Base-by-base conservation (phyloP, 2,113 vertebrate genomes). In the Hydrochoerus hydrochaeris region DNA sequence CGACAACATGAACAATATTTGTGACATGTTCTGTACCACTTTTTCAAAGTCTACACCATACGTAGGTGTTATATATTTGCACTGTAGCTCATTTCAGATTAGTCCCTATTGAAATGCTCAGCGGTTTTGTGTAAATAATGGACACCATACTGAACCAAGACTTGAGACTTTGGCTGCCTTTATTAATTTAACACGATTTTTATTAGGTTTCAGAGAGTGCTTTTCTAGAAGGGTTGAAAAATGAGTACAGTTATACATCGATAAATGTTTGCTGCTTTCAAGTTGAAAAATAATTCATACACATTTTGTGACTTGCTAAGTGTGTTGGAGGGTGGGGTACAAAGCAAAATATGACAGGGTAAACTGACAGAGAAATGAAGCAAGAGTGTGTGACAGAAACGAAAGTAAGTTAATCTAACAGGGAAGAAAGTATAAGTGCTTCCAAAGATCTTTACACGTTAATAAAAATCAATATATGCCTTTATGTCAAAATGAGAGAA, bases 391-490 rank as follows among this genome's bases (percentile, higher is more conserved):
- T 49, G 6, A 65, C 63, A 78, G 9, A 69, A 88, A 67, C 57
- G 30, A 30, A 95, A 94, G 54, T 38, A 92, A 32, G 16, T 35
- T 69, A 84, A 69, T 65, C 57, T 83, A 94, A 63, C 11, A 60
- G 16, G 5, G 35, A 32, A 92, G 30, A 32, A 10, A 69, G 20
- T 16, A 78, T 0, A 38, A 63, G 73, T 80, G 30, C 46, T 96
- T 96, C n/a, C 38, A 85, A 96, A 97, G 57, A 71, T 75, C 7
- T 95, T 91, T 93, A 69, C 58, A 46, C 85, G 67, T 81, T 52
- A 85, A 1, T 49, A 69, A 65, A 82, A 87, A 75, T 19, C 30
- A 84, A 14, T 78, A 54, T 86, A 28, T 41, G 80, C 17, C 49
- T 86, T 90, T 77, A 92, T 14, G 4, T 3, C 49, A 14, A 84